Conservation (phyloP, 2,113 vertebrate species). For the Nansenia antarctica region DNA sequence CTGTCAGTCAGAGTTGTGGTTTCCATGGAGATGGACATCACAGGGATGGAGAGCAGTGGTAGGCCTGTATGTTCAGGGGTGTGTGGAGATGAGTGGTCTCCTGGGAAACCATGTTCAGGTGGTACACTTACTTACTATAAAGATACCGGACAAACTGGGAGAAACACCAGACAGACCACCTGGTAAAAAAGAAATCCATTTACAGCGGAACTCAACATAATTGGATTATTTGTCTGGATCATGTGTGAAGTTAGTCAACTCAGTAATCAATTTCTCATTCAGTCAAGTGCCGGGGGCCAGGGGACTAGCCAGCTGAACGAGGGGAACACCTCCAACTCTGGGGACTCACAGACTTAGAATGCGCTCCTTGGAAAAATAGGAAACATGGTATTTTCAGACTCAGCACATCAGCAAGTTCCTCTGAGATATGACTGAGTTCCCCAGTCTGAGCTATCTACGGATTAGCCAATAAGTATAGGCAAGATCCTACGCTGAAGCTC, state of each 20-base stretch:
- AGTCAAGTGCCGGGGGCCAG: background rate
- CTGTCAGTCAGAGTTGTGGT: constrained; percentile 57
- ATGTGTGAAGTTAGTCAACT: background rate
- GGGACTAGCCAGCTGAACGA: background rate
- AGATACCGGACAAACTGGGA: background rate
- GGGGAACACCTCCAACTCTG: background rate
- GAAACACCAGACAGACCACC: background rate
- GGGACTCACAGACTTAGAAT: too few species aligned
- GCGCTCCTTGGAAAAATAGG: too few species aligned
- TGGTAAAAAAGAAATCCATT: background rate
- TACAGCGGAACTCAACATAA: background rate
- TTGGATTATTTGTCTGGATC: background rate
- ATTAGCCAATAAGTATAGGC: too few species aligned
- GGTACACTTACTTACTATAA: constrained; percentile 7
- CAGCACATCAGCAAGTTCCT: too few species aligned
- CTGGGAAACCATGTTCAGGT: constrained; percentile 36
- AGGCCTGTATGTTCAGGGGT: constrained; percentile 31
- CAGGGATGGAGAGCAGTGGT: constrained; percentile 37
- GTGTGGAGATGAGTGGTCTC: constrained; percentile 22
- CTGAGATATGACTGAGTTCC: too few species aligned
- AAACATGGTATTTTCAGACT: too few species aligned
- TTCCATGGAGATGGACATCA: constrained; percentile 58
- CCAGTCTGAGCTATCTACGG: too few species aligned
- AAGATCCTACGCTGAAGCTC: too few species aligned
- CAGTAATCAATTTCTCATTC: background rate